Base-by-base conservation (phyloP, 2,797 vertebrate species). In the Cetoscarus ocellatus region DNA sequence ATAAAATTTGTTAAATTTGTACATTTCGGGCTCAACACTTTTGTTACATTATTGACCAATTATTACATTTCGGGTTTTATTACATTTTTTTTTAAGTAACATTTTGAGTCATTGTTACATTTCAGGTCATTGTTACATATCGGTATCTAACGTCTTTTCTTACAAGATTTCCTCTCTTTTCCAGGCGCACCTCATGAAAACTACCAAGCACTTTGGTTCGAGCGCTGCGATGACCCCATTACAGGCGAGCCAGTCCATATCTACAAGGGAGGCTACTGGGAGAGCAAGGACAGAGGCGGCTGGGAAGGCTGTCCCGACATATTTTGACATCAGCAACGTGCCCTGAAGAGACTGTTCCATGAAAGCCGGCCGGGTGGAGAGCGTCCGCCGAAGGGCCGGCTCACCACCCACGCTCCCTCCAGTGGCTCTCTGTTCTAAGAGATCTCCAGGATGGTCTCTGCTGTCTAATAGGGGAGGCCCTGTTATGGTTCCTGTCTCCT, bases 191-290 rank as follows among this genome's bases (percentile, higher is more conserved):
- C 94, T 13, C 94, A 95, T 1, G 97, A 98, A 62, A 95, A 89
- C 91, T 96, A 98, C 88, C 95, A 94, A 64, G 94, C 97, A 0
- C 87, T 95, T 84, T 99, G 97, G 97, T 99, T 99, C 27, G 96
- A 98, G 38, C 91, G 91, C 43, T 94, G 87, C 49, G 95, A 97
- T 75, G 98, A 99, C 84, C 93, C 80, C 0, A 89, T 93, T 72
- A 97, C 96, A 1, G 96, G 96, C 81, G 98, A 98, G 90, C 63
- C 90, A 55, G 92, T 95, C 0, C 96, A 98, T 58, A 87, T 98
- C 91, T 99, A 97, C 84, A 95, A 90, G 70, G 97, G 97, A 3
- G 96, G 96, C 13, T 99, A 99, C 92, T 99, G 98, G 98, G 97
- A 98, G 85, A 86, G 94, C 57, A 99, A 99, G 82, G 98, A 98